These are phyloP conservation scores for Rhabdophis nuchalis DNA, from an alignment of 2,797 vertebrate genomes.

Conservation along the genomic window DNA sequence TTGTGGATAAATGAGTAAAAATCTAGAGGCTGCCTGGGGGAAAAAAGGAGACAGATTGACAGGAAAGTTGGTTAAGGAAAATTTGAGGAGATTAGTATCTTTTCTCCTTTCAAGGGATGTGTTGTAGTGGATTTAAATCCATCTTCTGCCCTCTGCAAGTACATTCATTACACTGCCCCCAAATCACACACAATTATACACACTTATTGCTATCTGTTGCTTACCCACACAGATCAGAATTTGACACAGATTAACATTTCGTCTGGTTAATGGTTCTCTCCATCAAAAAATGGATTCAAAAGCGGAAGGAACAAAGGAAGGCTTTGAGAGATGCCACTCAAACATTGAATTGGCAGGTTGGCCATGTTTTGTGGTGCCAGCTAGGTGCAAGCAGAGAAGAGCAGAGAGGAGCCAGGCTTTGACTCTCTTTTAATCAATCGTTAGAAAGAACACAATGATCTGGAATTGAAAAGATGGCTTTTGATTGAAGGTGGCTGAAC, in stretches of 20 bases:
- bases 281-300: background rate
- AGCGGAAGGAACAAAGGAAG: background rate
- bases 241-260: accelerated
- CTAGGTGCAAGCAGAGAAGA: background rate
- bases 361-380: background rate
- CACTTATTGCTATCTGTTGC: background rate
- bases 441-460: slow-evolving; percentile 1
- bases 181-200: background rate
- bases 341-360: background rate
- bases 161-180: background rate
- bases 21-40: background rate
- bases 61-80: background rate
- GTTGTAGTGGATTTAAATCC: background rate
- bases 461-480: slow-evolving; percentile 20
- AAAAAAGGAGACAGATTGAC: background rate
- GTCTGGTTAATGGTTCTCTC: background rate
- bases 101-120: background rate
- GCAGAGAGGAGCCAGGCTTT: background rate
- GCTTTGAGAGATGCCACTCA: background rate
- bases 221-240: background rate
- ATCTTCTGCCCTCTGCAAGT: background rate
- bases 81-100: background rate
- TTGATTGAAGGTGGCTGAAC: background rate
- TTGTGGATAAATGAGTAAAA: background rate
- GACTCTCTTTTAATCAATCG: background rate